Evolutionary conservation across 2,888 invertebrate species (phyloP).

Genomic region (Cheilosia grossa): DNA sequence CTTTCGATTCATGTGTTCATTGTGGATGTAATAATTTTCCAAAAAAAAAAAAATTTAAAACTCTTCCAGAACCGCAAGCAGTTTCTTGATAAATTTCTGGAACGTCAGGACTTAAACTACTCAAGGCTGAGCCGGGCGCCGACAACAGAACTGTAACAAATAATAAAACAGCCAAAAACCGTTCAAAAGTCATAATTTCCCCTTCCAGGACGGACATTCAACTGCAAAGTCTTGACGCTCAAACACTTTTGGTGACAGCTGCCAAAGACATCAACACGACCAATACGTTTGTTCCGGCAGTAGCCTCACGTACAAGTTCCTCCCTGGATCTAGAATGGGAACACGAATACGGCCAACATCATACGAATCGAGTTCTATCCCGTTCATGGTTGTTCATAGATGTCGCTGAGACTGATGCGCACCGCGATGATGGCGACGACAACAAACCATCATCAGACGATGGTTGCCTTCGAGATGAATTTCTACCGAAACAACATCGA

Average conservation of each 20-base stretch:
- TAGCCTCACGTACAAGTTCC: conserved; percentile 86
- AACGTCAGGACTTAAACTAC: conserved; percentile 80
- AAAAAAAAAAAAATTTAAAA: background rate
- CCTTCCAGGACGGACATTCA: conserved; percentile 84
- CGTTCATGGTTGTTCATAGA: conserved; percentile 69
- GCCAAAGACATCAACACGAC: conserved; percentile 80
- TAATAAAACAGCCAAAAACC: background rate
- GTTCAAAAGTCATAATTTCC: background rate
- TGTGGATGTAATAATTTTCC: background rate
- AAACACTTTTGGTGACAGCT: conserved; percentile 83
- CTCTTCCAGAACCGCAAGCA: conserved; percentile 78
- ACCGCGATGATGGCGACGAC: conserved; percentile 49
- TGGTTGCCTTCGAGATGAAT: conserved; percentile 18
- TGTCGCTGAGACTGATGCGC: conserved; percentile 53
- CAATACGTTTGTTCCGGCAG: conserved; percentile 77
- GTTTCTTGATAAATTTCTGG: conserved; percentile 81
- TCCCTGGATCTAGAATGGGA: conserved; percentile 89
- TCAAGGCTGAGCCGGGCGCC: conserved; percentile 78
- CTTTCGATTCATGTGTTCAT: too few relatives aligned
- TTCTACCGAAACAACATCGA: conserved; percentile 49
- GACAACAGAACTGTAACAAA: conserved; percentile 59
- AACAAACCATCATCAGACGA: conserved; percentile 66
- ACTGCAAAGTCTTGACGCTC: conserved; percentile 86
- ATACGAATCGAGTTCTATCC: conserved; percentile 52
- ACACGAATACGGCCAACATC: conserved; percentile 84